phyloP scores from a whole-genome alignment of 2,797 vertebrate species.

The Microtus agrestis region DNA sequence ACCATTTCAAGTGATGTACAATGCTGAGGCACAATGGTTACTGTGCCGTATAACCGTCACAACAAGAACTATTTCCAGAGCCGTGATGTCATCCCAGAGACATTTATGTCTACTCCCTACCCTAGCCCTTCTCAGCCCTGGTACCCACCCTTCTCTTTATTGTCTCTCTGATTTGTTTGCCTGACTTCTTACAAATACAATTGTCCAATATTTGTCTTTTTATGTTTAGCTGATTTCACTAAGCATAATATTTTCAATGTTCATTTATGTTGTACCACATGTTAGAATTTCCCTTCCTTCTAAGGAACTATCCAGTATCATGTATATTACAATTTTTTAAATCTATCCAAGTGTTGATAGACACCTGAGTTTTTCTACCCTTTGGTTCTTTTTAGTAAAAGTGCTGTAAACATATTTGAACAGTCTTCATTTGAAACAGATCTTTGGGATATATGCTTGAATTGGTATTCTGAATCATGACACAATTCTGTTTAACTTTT shows the following conservation, averaged over 20 bases:
- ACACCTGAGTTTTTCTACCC: not conserved
- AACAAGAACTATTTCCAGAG: not conserved
- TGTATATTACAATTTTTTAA: not conserved
- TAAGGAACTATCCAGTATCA: not conserved
- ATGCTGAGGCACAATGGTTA: not conserved
- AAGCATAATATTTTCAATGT: not conserved
- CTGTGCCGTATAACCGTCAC: not conserved
- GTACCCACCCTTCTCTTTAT: not conserved
- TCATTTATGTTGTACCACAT: not conserved
- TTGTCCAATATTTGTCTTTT: not conserved
- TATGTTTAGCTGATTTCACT: not conserved
- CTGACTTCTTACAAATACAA: not conserved
- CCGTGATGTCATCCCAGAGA: not conserved
- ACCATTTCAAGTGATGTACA: not conserved
- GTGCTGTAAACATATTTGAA: not conserved
- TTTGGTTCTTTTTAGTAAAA: not conserved
- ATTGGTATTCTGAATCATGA: not conserved
- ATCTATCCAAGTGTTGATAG: not conserved
- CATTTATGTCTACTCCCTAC: not conserved
- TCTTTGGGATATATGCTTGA: not conserved
- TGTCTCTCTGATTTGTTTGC: not conserved
- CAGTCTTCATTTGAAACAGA: not conserved
- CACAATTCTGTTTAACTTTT: not conserved
- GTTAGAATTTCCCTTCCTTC: not conserved
- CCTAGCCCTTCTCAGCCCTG: not conserved